A percentile compares a stretch with the other conserved stretches of the same genome.
phyloP scores from a whole-genome alignment of 2,113 vertebrate genomes.

The Anolis sagrei region DNA sequence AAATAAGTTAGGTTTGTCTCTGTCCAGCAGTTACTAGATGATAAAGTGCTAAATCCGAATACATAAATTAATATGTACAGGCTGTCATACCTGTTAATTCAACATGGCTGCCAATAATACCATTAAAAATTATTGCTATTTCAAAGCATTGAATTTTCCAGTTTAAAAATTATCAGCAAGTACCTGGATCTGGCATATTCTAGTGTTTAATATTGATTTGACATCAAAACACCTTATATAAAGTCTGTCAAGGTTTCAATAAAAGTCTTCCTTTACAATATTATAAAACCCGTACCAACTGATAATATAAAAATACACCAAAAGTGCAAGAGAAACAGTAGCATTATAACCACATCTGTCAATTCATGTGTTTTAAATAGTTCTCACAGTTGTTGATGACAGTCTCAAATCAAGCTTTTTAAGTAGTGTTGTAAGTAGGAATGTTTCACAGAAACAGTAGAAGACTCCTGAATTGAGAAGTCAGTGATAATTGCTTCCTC shows the following conservation, averaged over 20 bases:
- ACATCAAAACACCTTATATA: not conserved
- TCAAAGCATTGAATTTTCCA: slow-evolving; percentile 20
- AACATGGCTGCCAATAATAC: slow-evolving; percentile 21
- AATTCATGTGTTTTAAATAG: slow-evolving; percentile 55
- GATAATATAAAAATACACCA: slow-evolving; percentile 43
- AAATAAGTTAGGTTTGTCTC: slow-evolving; percentile 53
- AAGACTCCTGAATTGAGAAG: slow-evolving; percentile 51
- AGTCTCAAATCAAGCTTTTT: not conserved
- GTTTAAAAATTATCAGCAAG: slow-evolving; percentile 25
- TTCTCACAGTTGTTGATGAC: not conserved
- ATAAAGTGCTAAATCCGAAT: slow-evolving; percentile 70
- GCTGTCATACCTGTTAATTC: slow-evolving; percentile 38
- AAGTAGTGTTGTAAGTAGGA: slow-evolving; percentile 39
- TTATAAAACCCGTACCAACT: slow-evolving; percentile 1
- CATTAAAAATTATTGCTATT: not conserved
- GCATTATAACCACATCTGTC: slow-evolving; percentile 34
- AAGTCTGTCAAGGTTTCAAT: not conserved
- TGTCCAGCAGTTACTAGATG: slow-evolving; percentile 48
- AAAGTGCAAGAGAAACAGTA: slow-evolving; percentile 57
- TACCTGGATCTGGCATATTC: not conserved
- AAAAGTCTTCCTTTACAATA: not conserved
- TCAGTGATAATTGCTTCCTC: slow-evolving; percentile 22
- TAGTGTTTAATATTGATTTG: not conserved
- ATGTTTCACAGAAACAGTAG: slow-evolving; percentile 82
- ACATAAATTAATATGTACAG: slow-evolving; percentile 43